Percentiles rank a stretch among this genome's conserved stretches.
Evolutionary conservation across 2,888 invertebrate species (phyloP).

Genomic region (Ommatoiulus sabulosus): DNA sequence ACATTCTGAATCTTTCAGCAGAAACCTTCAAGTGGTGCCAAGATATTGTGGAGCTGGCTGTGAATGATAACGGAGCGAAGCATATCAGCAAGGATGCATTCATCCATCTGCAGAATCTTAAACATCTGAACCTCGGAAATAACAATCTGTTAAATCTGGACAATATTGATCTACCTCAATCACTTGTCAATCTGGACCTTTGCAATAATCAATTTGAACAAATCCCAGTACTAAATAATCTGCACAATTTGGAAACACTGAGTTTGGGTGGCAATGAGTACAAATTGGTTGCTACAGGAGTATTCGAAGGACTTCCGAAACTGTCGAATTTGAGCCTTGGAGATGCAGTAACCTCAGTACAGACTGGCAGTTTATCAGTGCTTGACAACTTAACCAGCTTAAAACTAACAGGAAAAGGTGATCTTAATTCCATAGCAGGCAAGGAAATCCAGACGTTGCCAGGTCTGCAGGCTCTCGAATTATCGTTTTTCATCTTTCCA

Average conservation of each 20-base stretch:
- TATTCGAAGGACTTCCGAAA: neutral
- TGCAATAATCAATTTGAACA: slow-evolving; percentile 42
- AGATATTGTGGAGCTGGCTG: neutral
- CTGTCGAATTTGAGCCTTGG: slow-evolving; percentile 33
- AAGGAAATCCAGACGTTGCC: slow-evolving; percentile 26
- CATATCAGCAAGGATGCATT: neutral
- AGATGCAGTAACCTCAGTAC: slow-evolving; percentile 17
- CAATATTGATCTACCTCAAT: neutral
- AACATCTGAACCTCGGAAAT: neutral
- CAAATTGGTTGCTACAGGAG: neutral
- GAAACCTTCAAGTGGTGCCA: slow-evolving; percentile 42
- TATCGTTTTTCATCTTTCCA: neutral
- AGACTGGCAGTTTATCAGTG: neutral
- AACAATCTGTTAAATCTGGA: slow-evolving; percentile 38
- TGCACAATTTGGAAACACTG: neutral
- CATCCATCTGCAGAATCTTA: neutral
- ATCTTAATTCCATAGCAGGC: neutral
- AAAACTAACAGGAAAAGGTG: neutral
- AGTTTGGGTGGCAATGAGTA: slow-evolving; percentile 14
- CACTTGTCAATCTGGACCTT: slow-evolving; percentile 47
- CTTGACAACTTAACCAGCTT: neutral
- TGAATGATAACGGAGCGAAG: neutral
- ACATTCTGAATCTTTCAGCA: neutral
- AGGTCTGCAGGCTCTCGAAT: neutral
- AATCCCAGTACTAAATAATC: neutral